These are phyloP conservation scores for Ailurus styani DNA, from an alignment of 2,113 vertebrate genomes.

Conservation along the genomic window DNA sequence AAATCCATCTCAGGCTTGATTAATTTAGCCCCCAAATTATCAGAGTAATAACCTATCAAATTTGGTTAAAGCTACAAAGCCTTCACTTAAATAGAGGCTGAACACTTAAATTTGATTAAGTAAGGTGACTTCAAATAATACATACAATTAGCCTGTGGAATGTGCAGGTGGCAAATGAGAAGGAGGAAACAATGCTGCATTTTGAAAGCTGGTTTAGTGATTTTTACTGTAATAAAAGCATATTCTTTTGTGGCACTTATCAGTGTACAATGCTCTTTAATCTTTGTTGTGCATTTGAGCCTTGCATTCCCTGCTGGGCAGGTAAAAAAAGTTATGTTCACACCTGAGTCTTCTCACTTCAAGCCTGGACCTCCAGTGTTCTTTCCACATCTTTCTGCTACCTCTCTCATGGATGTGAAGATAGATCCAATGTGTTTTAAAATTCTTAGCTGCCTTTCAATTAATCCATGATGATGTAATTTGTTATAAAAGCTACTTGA, in stretches of 20 bases:
- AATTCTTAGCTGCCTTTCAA: not conserved
- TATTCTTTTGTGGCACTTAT: not conserved
- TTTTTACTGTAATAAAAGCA: constrained; percentile 63
- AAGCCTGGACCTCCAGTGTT: not conserved
- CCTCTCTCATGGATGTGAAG: not conserved
- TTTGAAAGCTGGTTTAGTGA: constrained; percentile 70
- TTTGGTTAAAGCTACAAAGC: constrained; percentile 15
- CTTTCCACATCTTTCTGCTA: not conserved
- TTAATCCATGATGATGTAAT: not conserved
- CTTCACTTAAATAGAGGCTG: constrained; percentile 52
- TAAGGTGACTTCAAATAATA: constrained; percentile 54
- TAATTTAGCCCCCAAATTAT: constrained; percentile 36
- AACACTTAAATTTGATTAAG: constrained; percentile 62
- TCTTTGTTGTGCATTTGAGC: not conserved
- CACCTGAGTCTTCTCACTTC: not conserved
- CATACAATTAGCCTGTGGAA: constrained; percentile 59
- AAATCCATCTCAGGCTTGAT: constrained; percentile 17
- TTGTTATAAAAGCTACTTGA: not conserved
- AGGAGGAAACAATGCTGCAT: constrained; percentile 38
- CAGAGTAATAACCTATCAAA: constrained; percentile 39
- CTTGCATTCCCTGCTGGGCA: not conserved
- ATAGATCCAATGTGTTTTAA: not conserved
- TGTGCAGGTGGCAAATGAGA: constrained; percentile 65
- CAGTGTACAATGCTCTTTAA: not conserved
- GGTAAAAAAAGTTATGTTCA: not conserved